Evolutionary conservation across 1,140 invertebrate species (phyloP), one percentile per base, ranked within the genome.

Genomic region (Heliconius hewitsoni): DNA sequence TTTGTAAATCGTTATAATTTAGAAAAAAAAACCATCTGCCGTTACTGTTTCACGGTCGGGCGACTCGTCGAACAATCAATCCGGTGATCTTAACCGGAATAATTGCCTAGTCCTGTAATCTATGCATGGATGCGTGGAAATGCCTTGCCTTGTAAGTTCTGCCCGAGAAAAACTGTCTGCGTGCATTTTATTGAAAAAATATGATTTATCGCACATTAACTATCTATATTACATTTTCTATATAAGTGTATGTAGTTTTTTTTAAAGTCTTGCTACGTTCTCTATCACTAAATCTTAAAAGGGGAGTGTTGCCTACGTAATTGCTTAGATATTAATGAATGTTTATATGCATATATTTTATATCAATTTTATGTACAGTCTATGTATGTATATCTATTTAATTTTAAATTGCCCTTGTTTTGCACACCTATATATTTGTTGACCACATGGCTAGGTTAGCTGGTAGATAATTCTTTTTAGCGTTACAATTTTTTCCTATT

Each of bases 101-200:
- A 76, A 76, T 76, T 70, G 57, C 74, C 39, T 39, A 66, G 57
- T 76, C 60, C 60, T 76, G 74, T 75, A 76, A 76, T 76, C 74
- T 76, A 76, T 76, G 74, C 74, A 76, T 66, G 60, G 66, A 66
- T 76, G 74, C 74, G 37, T 66, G 57, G 74, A 75, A 66, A 66
- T 27, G 23, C 23, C 60, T 66, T 66, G 23, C 60, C 60, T 27
- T 66, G 60, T 66, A 66, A 66, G 60, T 66, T 66, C 60, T 66
- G 60, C 23, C 60, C 60, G 60, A 66, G 60, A 66, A 66, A 66
- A 66, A 66, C 60, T 66, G 60, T 16, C 60, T 27, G 23, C n/a
- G 27, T 27, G 27, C n/a, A 30, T 66, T 66, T 27, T 66, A 66
- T 52, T 27, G 23, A 66, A 66, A 66, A 66, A 66, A 27, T 66